These are phyloP conservation scores for Lamproptera curius DNA, from an alignment of 2,888 invertebrate species.

Conservation along the genomic window DNA sequence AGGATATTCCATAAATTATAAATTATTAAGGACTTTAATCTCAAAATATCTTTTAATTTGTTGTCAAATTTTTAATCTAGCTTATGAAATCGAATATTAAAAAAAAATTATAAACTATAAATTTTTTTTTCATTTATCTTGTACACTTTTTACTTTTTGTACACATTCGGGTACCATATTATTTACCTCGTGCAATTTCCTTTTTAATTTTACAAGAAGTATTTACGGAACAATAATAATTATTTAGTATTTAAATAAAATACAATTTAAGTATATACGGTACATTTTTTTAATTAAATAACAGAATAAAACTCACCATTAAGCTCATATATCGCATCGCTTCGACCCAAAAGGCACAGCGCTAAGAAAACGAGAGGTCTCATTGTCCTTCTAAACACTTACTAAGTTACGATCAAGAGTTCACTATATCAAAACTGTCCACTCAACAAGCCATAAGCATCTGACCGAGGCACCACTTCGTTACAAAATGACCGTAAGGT, in stretches of 20 bases:
- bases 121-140: background rate
- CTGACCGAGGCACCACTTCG: background rate
- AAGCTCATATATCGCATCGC: background rate
- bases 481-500: background rate
- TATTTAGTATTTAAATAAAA: too few relatives aligned
- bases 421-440: background rate
- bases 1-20: too few relatives aligned
- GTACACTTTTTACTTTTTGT: background rate
- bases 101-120: background rate
- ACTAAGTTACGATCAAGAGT: background rate
- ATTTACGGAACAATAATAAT: too few relatives aligned
- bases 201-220: too few relatives aligned
- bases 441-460: background rate
- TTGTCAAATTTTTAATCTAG: too few relatives aligned
- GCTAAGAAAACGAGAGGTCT: background rate
- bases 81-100: too few relatives aligned
- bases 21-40: too few relatives aligned
- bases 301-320: conserved; percentile 1
- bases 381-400: background rate
- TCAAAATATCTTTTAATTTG: too few relatives aligned
- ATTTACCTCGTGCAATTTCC: too few relatives aligned
- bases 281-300: too few relatives aligned
- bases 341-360: background rate
- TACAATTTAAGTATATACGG: too few relatives aligned
- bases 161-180: too few relatives aligned